Evolutionary conservation across 2,888 invertebrate species (phyloP).

Genomic region (Altica lythri): DNA sequence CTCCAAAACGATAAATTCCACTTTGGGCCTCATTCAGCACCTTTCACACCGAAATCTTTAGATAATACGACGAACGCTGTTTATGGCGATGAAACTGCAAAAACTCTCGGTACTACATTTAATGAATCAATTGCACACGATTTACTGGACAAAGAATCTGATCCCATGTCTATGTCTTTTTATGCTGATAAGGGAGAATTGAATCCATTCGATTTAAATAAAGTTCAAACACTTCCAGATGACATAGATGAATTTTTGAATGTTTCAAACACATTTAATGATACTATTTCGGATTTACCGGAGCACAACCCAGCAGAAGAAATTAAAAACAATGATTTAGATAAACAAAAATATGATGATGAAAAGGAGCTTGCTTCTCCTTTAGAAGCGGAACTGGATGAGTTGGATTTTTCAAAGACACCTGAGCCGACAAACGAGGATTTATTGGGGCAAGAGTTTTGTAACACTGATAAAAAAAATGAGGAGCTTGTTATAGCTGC

Average conservation of each 20-base stretch:
- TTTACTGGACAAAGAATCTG: slow-evolving; percentile 59
- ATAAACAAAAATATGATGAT: slow-evolving; percentile 43
- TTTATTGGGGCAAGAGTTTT: slow-evolving; percentile 31
- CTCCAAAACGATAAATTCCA: slow-evolving; percentile 61
- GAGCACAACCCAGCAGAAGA: slow-evolving; percentile 45
- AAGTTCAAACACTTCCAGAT: slow-evolving; percentile 64
- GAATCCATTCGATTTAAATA: slow-evolving; percentile 63
- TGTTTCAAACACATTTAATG: slow-evolving; percentile 36
- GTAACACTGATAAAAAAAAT: background rate
- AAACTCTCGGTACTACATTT: slow-evolving; percentile 44
- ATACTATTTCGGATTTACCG: slow-evolving; percentile 48
- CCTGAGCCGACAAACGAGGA: slow-evolving; percentile 38
- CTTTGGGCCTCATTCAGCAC: slow-evolving; percentile 66
- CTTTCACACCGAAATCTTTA: slow-evolving; percentile 53
- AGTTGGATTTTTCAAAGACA: slow-evolving; percentile 31
- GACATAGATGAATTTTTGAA: slow-evolving; percentile 55
- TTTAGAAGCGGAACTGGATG: slow-evolving; percentile 39
- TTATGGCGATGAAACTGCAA: slow-evolving; percentile 59
- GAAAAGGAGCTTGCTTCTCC: slow-evolving; percentile 47
- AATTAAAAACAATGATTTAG: slow-evolving; percentile 43
- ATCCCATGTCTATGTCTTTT: slow-evolving; percentile 70
- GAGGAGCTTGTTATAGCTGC: background rate
- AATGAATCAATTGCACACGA: slow-evolving; percentile 37
- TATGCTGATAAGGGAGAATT: slow-evolving; percentile 63
- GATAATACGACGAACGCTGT: slow-evolving; percentile 61